These are phyloP conservation scores for Antigone vipio DNA, from an alignment of 2,113 vertebrate species.

Conservation along the genomic window DNA sequence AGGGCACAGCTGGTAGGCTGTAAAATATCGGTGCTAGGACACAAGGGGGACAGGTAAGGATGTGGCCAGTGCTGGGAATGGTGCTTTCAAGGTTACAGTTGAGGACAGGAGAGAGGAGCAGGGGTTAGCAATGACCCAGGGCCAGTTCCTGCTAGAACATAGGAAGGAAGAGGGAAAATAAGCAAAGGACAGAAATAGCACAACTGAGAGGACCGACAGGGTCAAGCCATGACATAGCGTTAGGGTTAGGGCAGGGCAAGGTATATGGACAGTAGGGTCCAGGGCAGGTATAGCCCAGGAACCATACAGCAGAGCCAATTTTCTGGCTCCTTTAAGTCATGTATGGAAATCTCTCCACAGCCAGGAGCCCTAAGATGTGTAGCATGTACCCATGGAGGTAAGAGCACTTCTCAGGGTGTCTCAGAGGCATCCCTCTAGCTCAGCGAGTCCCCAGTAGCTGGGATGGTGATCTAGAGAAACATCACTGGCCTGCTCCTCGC, in stretches of 20 bases:
- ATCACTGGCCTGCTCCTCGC: background rate
- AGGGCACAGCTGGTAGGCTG: background rate
- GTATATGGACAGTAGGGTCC: too few species aligned
- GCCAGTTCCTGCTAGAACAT: background rate
- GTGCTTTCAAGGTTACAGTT: background rate
- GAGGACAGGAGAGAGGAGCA: background rate
- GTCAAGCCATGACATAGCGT: background rate
- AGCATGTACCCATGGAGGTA: background rate
- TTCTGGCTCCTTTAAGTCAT: background rate
- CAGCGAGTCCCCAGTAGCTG: background rate
- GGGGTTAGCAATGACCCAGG: background rate
- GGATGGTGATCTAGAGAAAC: background rate
- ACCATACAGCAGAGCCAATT: background rate
- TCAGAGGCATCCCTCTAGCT: background rate
- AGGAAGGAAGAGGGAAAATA: background rate
- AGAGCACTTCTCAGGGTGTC: background rate
- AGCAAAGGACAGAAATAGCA: background rate
- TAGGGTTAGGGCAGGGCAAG: background rate
- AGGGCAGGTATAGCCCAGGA: background rate
- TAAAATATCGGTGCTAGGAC: background rate
- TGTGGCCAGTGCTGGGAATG: rapidly evolving
- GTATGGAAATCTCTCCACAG: background rate
- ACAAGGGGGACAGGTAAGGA: background rate
- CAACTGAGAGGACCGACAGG: background rate
- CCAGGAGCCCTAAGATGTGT: background rate